Percentiles rank a stretch among this genome's conserved stretches.
phyloP scores from a whole-genome alignment of 2,113 vertebrate species.

The Gymnocephalus cernua region DNA sequence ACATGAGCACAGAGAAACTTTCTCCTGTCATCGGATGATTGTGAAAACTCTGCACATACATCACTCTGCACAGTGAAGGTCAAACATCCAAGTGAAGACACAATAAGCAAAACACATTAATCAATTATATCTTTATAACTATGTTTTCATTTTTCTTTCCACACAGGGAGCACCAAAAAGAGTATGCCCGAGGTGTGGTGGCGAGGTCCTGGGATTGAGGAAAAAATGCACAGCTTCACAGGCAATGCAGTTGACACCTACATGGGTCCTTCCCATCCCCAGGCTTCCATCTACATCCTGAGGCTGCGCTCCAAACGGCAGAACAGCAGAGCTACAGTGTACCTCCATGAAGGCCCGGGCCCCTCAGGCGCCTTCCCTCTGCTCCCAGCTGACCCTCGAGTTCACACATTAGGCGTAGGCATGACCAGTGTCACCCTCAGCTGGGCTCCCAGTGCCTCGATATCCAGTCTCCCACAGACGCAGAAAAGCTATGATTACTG shows the following conservation, averaged over 20 bases:
- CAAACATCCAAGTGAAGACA: background rate
- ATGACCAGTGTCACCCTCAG: constrained; percentile 90
- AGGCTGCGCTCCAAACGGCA: constrained; percentile 86
- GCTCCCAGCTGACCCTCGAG: constrained; percentile 85
- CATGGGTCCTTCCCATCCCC: constrained; percentile 78
- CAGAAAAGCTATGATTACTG: constrained; percentile 87
- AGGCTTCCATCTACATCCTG: constrained; percentile 86
- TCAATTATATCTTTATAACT: background rate
- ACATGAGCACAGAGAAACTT: background rate
- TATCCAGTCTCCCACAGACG: constrained; percentile 61
- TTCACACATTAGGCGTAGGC: constrained; percentile 85
- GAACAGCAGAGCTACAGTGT: constrained; percentile 84
- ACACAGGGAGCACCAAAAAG: constrained; percentile 83
- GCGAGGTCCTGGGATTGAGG: constrained; percentile 77
- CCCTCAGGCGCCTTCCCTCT: constrained; percentile 85
- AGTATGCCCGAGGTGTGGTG: constrained; percentile 85
- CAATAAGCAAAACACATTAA: background rate
- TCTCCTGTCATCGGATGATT: background rate
- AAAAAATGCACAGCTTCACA: constrained; percentile 86
- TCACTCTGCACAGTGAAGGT: background rate
- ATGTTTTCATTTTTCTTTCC: background rate
- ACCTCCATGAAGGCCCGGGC: constrained; percentile 82
- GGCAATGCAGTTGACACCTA: constrained; percentile 88
- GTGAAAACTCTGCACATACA: background rate
- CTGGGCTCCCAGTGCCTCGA: constrained; percentile 88